Base-by-base conservation (phyloP, 2,888 invertebrate species). In the Trypoxylon attenuatum region DNA sequence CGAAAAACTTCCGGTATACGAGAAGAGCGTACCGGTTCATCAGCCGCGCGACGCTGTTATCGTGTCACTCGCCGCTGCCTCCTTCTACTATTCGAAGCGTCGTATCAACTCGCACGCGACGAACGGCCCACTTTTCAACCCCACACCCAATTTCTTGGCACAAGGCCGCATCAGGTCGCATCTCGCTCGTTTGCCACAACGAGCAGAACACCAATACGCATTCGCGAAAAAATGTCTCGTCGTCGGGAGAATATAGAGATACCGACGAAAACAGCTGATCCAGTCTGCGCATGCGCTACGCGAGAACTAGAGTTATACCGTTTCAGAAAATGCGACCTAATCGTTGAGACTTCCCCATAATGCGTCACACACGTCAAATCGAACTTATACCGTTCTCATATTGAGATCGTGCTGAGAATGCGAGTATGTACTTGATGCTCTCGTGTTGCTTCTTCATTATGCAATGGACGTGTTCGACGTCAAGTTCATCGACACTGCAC, bases 1-100 rank as follows among this genome's bases (percentile, higher is more conserved):
- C 50, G 53, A 53, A 61, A 62, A 46, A 46, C 60, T 68, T 64
- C 59, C 68, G 71, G 43, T 22, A 10, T 13, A 15, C n/a, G n/a
- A n/a, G n/a, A n/a, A n/a, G 22, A 16, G 13, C 23, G 47, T 33
- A 49, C 21, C 53, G 13, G 27, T 33, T 33, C 33, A 33, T 33
- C 3, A 10, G 33, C 10, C 10, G 4, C 33, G 4, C 33, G 33
- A 4, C 8, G 10, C 4, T 13, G 10, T 13, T 33, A 5, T n/a
- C 33, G 33, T n/a, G n/a, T n/a, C n/a, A n/a, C n/a, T n/a, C n/a
- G n/a, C n/a, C n/a, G n/a, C n/a, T n/a, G n/a, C n/a, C n/a, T n/a
- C n/a, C n/a, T n/a, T n/a, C n/a, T n/a, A n/a, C n/a, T n/a, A n/a
- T n/a, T n/a, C n/a, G n/a, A n/a, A n/a, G n/a, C n/a, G n/a, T n/a